Percentiles rank a stretch among this genome's conserved stretches.
These are phyloP conservation scores for Boloria selene DNA, from an alignment of 2,888 invertebrate genomes.

Conservation along the genomic window DNA sequence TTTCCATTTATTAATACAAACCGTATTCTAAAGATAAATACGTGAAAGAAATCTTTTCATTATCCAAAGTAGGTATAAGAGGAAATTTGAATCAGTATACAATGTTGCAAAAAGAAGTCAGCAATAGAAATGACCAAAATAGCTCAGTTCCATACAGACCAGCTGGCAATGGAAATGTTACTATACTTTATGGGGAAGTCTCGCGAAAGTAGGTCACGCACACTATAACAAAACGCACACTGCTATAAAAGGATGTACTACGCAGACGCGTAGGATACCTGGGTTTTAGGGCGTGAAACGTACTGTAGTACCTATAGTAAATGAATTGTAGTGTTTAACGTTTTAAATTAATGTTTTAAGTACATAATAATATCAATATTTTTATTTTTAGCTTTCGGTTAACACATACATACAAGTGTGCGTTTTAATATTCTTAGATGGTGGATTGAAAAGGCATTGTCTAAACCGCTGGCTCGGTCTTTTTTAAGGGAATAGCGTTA, in stretches of 20 bases:
- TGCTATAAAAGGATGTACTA: slow-evolving; percentile 26
- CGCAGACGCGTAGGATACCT: slow-evolving; percentile 47
- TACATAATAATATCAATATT: slow-evolving; percentile 8
- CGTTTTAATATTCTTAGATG: too few relatives aligned
- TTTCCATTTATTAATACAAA: too few relatives aligned
- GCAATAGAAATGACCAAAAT: slow-evolving; percentile 30
- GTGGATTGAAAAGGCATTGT: too few relatives aligned
- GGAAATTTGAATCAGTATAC: neutral
- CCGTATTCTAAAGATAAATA: too few relatives aligned
- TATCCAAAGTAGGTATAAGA: too few relatives aligned
- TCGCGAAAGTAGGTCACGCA: slow-evolving; percentile 61
- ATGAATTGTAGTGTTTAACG: slow-evolving; percentile 54
- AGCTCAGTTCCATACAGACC: slow-evolving; percentile 22
- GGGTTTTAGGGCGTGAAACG: slow-evolving; percentile 51
- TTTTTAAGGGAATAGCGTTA: too few relatives aligned
- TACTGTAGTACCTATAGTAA: slow-evolving; percentile 46
- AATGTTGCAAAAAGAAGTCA: slow-evolving; percentile 1
- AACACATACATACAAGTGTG: too few relatives aligned
- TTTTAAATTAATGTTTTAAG: slow-evolving; percentile 42
- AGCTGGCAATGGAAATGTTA: slow-evolving; percentile 25
- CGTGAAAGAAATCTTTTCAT: too few relatives aligned
- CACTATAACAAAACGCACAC: slow-evolving; percentile 52
- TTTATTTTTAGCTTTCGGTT: slow-evolving; percentile 15
- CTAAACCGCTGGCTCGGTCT: too few relatives aligned
- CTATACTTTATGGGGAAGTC: slow-evolving; percentile 31